Conservation (phyloP, 1,140 invertebrate species). For the Eueides isabella region DNA sequence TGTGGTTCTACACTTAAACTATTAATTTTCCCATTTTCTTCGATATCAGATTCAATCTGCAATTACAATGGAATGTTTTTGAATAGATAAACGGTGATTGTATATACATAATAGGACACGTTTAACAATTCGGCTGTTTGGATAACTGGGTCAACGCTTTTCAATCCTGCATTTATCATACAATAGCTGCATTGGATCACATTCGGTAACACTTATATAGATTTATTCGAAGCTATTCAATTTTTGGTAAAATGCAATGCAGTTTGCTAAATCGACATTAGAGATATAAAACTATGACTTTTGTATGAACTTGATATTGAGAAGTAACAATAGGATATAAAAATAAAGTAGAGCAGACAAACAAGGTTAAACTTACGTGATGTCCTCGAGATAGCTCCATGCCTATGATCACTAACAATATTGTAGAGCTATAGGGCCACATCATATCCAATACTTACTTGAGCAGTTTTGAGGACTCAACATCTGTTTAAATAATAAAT, state of each 20-base stretch:
- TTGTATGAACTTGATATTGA: constrained; percentile 25
- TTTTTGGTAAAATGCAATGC: constrained; percentile 62
- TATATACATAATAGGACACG: constrained; percentile 50
- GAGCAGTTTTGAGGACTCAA: constrained; percentile 42
- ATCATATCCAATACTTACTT: constrained; percentile 56
- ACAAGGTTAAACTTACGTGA: constrained; percentile 52
- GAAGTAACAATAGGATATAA: constrained; percentile 39
- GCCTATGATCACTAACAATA: constrained; percentile 54
- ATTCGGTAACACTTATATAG: constrained; percentile 61
- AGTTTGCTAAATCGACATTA: constrained; percentile 45
- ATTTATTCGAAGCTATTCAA: constrained; percentile 58
- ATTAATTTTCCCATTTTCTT: constrained; percentile 31
- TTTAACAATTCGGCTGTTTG: constrained; percentile 47
- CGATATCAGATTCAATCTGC: constrained; percentile 42
- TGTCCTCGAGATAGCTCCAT: constrained; percentile 50
- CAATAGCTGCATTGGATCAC: constrained; percentile 57
- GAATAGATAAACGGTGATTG: constrained; percentile 48
- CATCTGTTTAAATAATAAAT: constrained; percentile 52
- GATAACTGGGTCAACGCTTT: constrained; percentile 66
- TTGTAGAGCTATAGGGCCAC: constrained; percentile 54
- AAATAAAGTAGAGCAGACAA: constrained; percentile 40
- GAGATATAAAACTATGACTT: constrained; percentile 33
- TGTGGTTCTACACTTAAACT: constrained; percentile 27
- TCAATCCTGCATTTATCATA: constrained; percentile 55
- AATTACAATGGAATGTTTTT: constrained; percentile 31